Evolutionary conservation across 2,797 vertebrate species (phyloP).

Genomic region (Gadopsis bispinosus): DNA sequence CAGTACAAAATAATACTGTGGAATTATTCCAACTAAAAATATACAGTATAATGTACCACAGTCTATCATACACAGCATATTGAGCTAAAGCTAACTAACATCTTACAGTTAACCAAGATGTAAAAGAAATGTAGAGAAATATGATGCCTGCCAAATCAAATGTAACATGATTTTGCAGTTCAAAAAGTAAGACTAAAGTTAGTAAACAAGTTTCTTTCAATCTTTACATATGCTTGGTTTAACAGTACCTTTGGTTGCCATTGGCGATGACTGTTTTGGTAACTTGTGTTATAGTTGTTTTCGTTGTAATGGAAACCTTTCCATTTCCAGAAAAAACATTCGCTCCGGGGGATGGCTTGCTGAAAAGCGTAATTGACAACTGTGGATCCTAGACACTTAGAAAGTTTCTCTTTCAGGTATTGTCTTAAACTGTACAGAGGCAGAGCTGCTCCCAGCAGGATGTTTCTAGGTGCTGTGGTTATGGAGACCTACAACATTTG

Average conservation of each 20-base stretch:
- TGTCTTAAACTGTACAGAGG: neutral
- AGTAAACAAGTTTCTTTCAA: neutral
- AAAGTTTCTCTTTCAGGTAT: conserved; percentile 1
- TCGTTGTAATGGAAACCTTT: conserved; percentile 19
- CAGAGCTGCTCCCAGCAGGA: conserved; percentile 21
- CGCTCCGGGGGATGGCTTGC: neutral
- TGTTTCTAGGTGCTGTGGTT: conserved; percentile 52
- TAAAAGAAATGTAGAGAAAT: neutral
- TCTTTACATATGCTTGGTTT: conserved; percentile 6
- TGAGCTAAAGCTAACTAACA: neutral
- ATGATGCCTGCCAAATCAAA: neutral
- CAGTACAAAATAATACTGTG: neutral
- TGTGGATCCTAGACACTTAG: neutral
- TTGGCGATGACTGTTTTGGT: conserved; percentile 27
- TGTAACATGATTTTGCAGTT: neutral
- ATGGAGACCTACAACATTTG: conserved; percentile 59
- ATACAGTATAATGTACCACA: neutral
- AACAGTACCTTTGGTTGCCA: conserved; percentile 66
- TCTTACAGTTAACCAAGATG: neutral
- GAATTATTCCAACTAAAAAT: neutral
- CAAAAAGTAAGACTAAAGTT: neutral
- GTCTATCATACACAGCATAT: neutral
- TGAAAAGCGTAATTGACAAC: neutral
- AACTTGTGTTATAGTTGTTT: conserved; percentile 2
- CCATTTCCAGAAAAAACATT: conserved; percentile 10